Base-by-base conservation (phyloP, 2,888 invertebrate genomes). In the Epistrophella euchroma region DNA sequence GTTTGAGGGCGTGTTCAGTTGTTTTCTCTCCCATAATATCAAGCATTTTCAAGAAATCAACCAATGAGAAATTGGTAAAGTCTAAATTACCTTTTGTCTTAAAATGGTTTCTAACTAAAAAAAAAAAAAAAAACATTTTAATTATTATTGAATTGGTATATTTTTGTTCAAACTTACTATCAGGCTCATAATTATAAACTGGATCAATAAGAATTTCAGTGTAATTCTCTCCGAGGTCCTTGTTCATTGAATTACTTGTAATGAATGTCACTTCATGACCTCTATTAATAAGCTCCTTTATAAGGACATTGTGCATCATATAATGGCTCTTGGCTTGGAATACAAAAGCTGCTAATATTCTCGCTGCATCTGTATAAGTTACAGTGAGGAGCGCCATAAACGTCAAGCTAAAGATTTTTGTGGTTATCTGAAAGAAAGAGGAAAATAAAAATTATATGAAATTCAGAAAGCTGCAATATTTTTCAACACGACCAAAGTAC, bases 301-400 rank as follows among this genome's bases (percentile, higher is more conserved):
- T 91, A 64, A 94, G 78, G 0, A 91, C 89, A 32, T 91, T 92
- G 81, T 91, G 92, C 92, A 93, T 93, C 81, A 92, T 91, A 37
- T 91, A 93, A 74, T 94, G 94, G 50, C 93, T 93, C 82, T 91
- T 93, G 4, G 90, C 92, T 3, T 92, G 92, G 73, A 93, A 92
- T 0, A 92, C 90, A 86, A 93, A 93, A 2, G 93, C 78, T 0
- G 92, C 93, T 10, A 94, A 89, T 50, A 94, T 93, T 56, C 92
- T 91, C 0, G 93, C 91, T 25, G 89, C 76, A n/a, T 88, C 64
- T 9, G 52, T 9, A 22, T 32, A 32, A 5, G 68, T 37, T n/a
- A 32, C 68, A 52, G 25, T 22, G 68, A 68, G 68, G 52, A 68
- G 68, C 37, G 45, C 56, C 17, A 58, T 17, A 45, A 35, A 45